Conservation (phyloP, 1,140 invertebrate species). For the Oncopodura yosiiana region DNA sequence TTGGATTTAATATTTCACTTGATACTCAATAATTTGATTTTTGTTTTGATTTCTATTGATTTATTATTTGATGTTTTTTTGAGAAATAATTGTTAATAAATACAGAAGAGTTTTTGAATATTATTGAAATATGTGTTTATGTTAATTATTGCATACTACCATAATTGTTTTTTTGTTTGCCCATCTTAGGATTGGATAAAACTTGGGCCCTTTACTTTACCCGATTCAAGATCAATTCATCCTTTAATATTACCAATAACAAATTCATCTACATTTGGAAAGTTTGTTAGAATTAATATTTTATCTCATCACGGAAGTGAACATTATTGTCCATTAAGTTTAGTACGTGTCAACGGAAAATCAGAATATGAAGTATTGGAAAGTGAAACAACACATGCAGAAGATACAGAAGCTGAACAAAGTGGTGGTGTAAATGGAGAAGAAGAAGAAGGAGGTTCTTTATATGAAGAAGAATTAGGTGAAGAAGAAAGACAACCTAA, state of each 20-base stretch:
- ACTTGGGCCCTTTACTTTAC: constrained; percentile 75
- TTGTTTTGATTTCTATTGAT: too few species aligned
- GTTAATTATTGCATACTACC: too few species aligned
- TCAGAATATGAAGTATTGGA: constrained; percentile 68
- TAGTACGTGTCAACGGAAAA: constrained; percentile 82
- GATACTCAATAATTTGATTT: too few species aligned
- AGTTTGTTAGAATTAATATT: constrained; percentile 82
- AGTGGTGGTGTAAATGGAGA: too few species aligned
- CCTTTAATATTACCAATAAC: constrained; percentile 52
- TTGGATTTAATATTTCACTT: too few species aligned
- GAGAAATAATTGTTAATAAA: too few species aligned
- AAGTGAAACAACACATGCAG: constrained; percentile 33
- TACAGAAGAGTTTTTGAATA: too few species aligned
- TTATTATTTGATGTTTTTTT: too few species aligned
- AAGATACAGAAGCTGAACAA: constrained; percentile 9
- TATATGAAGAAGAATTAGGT: constrained; percentile 12
- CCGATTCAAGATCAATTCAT: constrained; percentile 77
- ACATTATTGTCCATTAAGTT: constrained; percentile 92
- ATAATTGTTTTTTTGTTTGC: too few species aligned
- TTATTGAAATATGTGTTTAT: too few species aligned
- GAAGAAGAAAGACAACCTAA: constrained; percentile 1
- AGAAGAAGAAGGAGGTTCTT: constrained; percentile 15
- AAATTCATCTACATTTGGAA: constrained; percentile 57
- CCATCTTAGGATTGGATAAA: constrained; percentile 87
- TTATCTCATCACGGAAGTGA: constrained; percentile 88